Evolutionary conservation across 2,888 invertebrate genomes (phyloP).

Genomic region (Drosophila mimica): DNA sequence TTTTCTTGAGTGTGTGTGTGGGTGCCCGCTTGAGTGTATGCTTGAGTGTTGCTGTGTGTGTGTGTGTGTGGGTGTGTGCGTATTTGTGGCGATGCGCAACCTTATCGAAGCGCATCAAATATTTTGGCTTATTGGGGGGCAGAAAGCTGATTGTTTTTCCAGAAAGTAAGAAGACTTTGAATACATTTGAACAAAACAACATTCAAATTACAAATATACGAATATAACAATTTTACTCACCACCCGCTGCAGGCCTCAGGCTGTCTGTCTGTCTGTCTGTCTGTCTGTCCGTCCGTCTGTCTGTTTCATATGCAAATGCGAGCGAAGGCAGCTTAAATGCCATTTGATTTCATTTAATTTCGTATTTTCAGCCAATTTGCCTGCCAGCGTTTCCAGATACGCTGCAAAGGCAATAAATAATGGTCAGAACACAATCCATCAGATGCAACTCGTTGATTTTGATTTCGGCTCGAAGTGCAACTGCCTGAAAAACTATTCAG

Average conservation of each 20-base stretch:
- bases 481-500: constrained; percentile 35
- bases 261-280: constrained; percentile 1
- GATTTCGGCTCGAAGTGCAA: constrained; percentile 51
- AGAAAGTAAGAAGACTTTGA: constrained; percentile 67
- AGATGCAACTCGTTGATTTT: constrained; percentile 55
- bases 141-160: constrained; percentile 71
- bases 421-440: constrained; percentile 47
- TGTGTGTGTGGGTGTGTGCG: neutral
- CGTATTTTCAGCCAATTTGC: constrained; percentile 31
- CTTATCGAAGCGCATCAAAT: constrained; percentile 34
- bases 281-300: constrained; percentile 2
- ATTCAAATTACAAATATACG: constrained; percentile 54
- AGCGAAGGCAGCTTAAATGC: constrained; percentile 59
- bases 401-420: constrained; percentile 30
- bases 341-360: constrained; percentile 64
- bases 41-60: neutral
- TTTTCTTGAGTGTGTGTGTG: constrained; percentile 19
- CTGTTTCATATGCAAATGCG: constrained; percentile 44
- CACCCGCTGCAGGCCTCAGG: neutral
- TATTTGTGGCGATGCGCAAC: constrained; percentile 12
- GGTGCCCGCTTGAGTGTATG: neutral
- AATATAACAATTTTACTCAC: constrained; percentile 8
- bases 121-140: constrained; percentile 47
- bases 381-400: constrained; percentile 13
- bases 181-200: constrained; percentile 54